phyloP scores from a whole-genome alignment of 2,113 vertebrate genomes.

The Oophaga pumilio region DNA sequence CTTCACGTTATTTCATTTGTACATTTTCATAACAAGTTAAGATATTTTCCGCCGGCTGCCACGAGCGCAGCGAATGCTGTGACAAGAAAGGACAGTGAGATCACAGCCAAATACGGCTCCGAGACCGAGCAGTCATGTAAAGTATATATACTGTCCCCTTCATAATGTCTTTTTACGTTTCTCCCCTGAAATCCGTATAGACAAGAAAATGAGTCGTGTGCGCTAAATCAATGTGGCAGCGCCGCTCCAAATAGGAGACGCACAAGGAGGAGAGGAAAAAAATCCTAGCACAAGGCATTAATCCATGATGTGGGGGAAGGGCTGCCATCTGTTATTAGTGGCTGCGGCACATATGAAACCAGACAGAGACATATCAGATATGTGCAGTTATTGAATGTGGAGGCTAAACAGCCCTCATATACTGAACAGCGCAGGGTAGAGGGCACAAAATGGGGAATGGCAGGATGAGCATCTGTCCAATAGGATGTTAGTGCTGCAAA shows the following conservation, averaged over 20 bases:
- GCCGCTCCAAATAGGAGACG: constrained; percentile 42
- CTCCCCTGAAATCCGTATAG: constrained; percentile 21
- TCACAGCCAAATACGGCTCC: constrained; percentile 32
- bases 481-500: not conserved
- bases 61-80: not conserved
- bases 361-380: constrained; percentile 54
- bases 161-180: constrained; percentile 37
- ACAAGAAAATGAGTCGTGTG: constrained; percentile 50
- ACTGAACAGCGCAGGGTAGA: too few relatives aligned
- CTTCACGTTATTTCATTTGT: constrained; percentile 1
- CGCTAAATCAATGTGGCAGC: constrained; percentile 57
- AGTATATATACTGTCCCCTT: constrained; percentile 47
- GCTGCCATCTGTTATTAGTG: constrained; percentile 54
- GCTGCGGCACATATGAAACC: constrained; percentile 40
- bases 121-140: constrained; percentile 44
- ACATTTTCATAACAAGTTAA: constrained; percentile 16
- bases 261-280: constrained; percentile 35
- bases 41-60: constrained; percentile 19
- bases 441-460: not conserved
- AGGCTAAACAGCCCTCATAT: not conserved
- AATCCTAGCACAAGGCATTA: constrained; percentile 47
- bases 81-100: constrained; percentile 49
- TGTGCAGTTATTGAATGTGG: constrained; percentile 28
- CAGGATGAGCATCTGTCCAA: not conserved
- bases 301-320: constrained; percentile 45